These are phyloP conservation scores for Stenoptilia bipunctidactyla DNA, from an alignment of 2,888 invertebrate genomes.

Conservation along the genomic window DNA sequence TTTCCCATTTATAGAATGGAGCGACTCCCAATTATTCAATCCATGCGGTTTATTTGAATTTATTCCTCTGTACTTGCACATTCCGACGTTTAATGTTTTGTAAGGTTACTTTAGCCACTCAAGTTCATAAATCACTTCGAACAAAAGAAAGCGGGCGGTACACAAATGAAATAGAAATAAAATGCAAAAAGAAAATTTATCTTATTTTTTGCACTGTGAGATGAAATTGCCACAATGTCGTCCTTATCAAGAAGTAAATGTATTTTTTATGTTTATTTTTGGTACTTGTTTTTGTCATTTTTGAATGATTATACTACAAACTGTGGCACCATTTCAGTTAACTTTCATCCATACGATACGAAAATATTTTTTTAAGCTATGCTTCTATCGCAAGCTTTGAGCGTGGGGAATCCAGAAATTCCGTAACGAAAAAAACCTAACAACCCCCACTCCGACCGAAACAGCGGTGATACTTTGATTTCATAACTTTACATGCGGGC, in stretches of 20 bases:
- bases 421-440: no score
- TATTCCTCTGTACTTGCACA: constrained; percentile 31
- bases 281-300: no score
- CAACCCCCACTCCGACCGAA: no score
- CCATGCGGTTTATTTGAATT: constrained; percentile 13
- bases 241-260: constrained; percentile 28
- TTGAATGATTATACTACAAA: no score
- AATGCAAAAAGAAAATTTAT: constrained; percentile 32
- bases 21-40: neutral
- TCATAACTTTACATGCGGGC: no score
- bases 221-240: constrained; percentile 25
- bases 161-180: constrained; percentile 29
- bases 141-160: constrained; percentile 32
- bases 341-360: no score
- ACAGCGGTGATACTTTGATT: no score
- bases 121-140: constrained; percentile 41
- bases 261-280: constrained; percentile 20
- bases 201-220: constrained; percentile 24
- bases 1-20: no score
- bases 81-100: constrained; percentile 38
- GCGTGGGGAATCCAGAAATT: no score
- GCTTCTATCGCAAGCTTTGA: no score
- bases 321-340: no score
- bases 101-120: constrained; percentile 26
- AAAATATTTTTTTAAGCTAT: no score